Base-by-base conservation (phyloP, 30 jellyfish, hydroid and myxozoan species). In the Nemopilema nomurai region DNA sequence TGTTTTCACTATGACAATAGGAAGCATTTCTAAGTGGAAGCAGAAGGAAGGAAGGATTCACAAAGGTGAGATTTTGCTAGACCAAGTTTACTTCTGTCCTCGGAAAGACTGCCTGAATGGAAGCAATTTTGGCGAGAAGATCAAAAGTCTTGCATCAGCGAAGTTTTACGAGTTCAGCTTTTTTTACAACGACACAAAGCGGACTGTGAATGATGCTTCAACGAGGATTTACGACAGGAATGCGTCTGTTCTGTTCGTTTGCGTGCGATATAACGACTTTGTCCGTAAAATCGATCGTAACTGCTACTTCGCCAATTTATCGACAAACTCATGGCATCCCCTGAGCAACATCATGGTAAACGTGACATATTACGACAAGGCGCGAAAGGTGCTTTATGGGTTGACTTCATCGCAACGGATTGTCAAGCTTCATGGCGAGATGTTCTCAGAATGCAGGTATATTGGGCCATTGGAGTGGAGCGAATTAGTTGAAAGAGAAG, bases 331-430 rank as follows among this genome's bases (percentile, higher is more conserved):
- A 24, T 79, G 89, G 89, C 27, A 70, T 22, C 50, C 70, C 24
- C 69, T 79, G 26, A 70, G 71, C 27, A 24, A 33, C 27, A 53
- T 32, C 22, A 18, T 79, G 51, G 22, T 28, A 0, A 79, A 79
- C 31, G 74, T 79, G 53, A 28, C 89, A 31, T 79, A 8, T 70
- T 79, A 62, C 57, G 89, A 79, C 32, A 31, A 30, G 7, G 22
- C 66, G 16, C 62, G 31, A 4, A 22, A 20, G 22, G 89, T 62
- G 51, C 26, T 79, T 66, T 79, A 79, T 28, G 89, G 89, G 17
- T 27, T 31, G 18, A 17, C 57, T 16, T 22, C 4, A 19, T 19
- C 51, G 0, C 51, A 53, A 18, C 22, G 21, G 19, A 22, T 20
- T 6, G 49, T 79, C 22, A 79, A 63, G 31, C 51, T 62, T 6